A percentile compares a stretch with the other conserved stretches of the same genome.
Conservation (phyloP, 2,113 vertebrate genomes). For the Otus sunia region DNA sequence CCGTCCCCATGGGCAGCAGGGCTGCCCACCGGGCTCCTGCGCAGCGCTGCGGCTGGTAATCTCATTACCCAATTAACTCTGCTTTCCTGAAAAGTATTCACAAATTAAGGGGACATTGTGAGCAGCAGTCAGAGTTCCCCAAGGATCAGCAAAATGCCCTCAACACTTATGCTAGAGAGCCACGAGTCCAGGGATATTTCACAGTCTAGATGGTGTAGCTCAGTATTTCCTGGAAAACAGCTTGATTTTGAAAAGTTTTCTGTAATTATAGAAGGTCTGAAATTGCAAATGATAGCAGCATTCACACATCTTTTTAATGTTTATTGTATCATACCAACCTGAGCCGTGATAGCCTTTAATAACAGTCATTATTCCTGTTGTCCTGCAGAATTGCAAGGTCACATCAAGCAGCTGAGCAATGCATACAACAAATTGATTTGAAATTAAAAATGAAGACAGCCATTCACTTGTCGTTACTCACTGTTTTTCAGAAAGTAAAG, state of each 20-base stretch:
- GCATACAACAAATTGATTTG: not conserved
- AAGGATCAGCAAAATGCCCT: not conserved
- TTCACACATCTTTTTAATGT: not conserved
- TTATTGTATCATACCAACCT: not conserved
- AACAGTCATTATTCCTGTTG: not conserved
- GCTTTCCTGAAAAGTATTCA: not conserved
- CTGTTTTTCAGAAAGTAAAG: not conserved
- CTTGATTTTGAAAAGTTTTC: not conserved
- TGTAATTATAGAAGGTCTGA: not conserved
- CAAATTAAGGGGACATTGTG: not conserved
- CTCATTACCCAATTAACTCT: too few species aligned
- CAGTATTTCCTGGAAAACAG: not conserved
- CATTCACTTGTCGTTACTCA: not conserved
- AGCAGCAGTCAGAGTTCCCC: not conserved
- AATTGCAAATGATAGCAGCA: not conserved
- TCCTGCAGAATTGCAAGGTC: not conserved
- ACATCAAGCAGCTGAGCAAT: not conserved
- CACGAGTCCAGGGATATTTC: too few species aligned
- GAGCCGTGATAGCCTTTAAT: not conserved
- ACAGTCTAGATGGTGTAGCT: too few species aligned
- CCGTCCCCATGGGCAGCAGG: rapidly evolving
- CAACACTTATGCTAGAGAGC: rapidly evolving
- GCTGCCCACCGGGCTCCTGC: rapidly evolving
- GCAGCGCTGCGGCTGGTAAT: rapidly evolving
- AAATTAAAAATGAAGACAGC: not conserved